These are phyloP conservation scores for Austrofundulus limnaeus DNA, from an alignment of 2,113 vertebrate species.

Conservation along the genomic window DNA sequence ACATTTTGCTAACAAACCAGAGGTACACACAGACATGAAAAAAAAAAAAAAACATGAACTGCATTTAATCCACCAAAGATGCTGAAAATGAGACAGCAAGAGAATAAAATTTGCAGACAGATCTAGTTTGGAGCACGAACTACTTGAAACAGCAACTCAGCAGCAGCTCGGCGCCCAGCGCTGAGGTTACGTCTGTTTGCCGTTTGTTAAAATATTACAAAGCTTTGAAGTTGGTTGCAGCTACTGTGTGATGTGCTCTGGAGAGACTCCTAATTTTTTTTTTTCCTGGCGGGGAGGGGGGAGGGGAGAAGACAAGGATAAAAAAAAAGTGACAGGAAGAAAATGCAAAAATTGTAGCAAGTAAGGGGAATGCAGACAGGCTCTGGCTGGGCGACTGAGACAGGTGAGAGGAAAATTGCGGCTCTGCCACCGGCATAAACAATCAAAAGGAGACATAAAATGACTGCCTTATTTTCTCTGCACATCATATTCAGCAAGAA, in stretches of 20 bases:
- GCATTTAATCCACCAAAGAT: not conserved
- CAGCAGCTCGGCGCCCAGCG: not conserved
- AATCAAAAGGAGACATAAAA: constrained; percentile 15
- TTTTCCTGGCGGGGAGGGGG: constrained; percentile 6
- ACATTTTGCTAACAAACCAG: no score
- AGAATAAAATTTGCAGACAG: constrained; percentile 32
- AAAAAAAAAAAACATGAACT: not conserved
- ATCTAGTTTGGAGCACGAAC: constrained; percentile 39
- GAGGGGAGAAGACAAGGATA: not conserved
- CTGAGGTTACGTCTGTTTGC: constrained; percentile 12
- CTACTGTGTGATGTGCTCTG: constrained; percentile 30
- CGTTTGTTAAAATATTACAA: constrained; percentile 15
- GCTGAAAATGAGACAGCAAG: constrained; percentile 23
- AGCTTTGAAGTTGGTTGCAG: constrained; percentile 39
- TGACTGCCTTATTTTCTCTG: constrained; percentile 30
- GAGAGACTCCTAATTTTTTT: constrained; percentile 2
- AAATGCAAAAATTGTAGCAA: constrained; percentile 26
- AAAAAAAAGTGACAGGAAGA: not conserved
- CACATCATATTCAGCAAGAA: constrained; percentile 15
- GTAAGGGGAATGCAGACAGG: constrained; percentile 15
- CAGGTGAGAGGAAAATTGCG: constrained; percentile 27
- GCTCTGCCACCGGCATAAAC: constrained; percentile 23
- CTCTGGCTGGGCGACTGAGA: constrained; percentile 27
- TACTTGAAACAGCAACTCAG: constrained; percentile 38
- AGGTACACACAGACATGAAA: no score